Conservation (phyloP, 2,113 vertebrate genomes). For the Brachyhypopomus gauderio region DNA sequence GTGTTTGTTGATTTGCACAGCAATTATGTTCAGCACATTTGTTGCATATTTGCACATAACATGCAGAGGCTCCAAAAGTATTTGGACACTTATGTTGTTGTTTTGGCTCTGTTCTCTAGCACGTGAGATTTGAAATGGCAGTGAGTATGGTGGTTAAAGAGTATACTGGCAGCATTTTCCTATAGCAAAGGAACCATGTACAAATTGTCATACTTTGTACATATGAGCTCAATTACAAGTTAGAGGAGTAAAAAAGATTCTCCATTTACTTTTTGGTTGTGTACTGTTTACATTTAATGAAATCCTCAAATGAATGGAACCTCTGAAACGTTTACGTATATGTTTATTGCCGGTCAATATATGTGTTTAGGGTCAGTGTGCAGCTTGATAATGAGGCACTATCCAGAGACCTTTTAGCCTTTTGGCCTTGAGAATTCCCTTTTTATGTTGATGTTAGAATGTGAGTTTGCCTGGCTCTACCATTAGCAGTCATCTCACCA, state of each 20-base stretch:
- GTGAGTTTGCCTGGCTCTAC: slow-evolving; percentile 4
- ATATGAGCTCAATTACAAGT: not conserved
- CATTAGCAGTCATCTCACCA: not conserved
- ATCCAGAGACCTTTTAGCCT: not conserved
- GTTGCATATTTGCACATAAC: slow-evolving; percentile 41
- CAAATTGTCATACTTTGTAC: not conserved
- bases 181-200: too few species aligned
- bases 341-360: not conserved
- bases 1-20: slow-evolving; percentile 3
- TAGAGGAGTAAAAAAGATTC: not conserved
- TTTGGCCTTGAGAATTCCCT: not conserved
- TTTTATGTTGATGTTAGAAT: not conserved
- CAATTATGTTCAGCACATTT: slow-evolving; percentile 11
- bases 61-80: slow-evolving; percentile 10
- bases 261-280: not conserved
- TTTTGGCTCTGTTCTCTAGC: not conserved
- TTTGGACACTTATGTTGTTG: not conserved
- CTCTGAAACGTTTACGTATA: not conserved
- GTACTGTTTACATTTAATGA: not conserved
- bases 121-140: not conserved
- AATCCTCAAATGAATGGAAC: not conserved
- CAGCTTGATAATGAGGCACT: slow-evolving; percentile 10
- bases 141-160: not conserved
- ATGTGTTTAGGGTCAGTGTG: not conserved
- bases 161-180: not conserved